Evolutionary conservation across 35 echinoderm and acorn worm genomes (phyloP), one percentile per base, ranked within the genome.

Genomic region (Ophioderma brevispina): DNA sequence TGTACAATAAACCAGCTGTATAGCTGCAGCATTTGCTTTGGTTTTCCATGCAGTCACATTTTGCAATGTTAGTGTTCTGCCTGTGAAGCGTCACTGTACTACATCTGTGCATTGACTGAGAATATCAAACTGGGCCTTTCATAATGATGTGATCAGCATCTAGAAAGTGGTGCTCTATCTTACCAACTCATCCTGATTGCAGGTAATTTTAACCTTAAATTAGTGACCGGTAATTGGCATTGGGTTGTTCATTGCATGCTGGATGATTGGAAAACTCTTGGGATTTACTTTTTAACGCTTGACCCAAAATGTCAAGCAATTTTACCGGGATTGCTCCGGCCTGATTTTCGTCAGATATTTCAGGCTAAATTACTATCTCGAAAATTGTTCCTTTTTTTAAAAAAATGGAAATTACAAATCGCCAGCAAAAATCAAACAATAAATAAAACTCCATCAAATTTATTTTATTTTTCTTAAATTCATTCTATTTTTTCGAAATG

Each of bases 1-100:
- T 87, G 56, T 40, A 87, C 35, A 84, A 6, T 6, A 87, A 37
- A 19, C 55, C 70, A 14, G 85, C 85, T 11, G 56, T 76, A 77
- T 77, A 35, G 39, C 85, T 87, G 70, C 85, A 87, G 40, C 75
- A 87, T 36, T 25, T 87, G 59, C 85, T 64, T 78, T 40, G 32
- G 59, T 36, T 40, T 18, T 56, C 85, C 59, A 78, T 87, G 36
- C 85, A 87, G 85, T 87, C 85, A 77, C 85, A 87, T n/a, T 87
- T 37, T n/a, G 35, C 63, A 41, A n/a, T n/a, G n/a, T 40, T 25
- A 25, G 78, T 25, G 31, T 39, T 36, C 23, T 78, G 14, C 1
- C 23, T 40, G 36, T 32, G 38, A n/a, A n/a, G 25, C 78, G 31
- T 76, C 37, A 37, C 17, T 76, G 59, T 5, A 78, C 33, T 10